Base-by-base conservation (phyloP, 2,797 vertebrate species). In the Phalloptychus januarius region DNA sequence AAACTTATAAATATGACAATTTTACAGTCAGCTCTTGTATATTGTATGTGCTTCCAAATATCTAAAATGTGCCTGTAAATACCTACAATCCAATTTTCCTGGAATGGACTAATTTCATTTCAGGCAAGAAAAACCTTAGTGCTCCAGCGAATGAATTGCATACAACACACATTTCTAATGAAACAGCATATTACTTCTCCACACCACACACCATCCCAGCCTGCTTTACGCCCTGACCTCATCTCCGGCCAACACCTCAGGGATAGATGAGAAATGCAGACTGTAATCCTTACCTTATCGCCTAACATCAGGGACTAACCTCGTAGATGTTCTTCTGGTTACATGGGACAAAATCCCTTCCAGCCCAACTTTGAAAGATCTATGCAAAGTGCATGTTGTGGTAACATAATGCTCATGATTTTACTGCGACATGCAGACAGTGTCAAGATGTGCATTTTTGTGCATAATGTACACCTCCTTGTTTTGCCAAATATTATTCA, bases 401-500 rank as follows among this genome's bases (percentile, higher is more conserved):
- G 58, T 31, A 45, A 52, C 2, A 31, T 33, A 25, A 54, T 40
- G 28, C 40, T 18, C 11, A 20, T 16, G 2, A 33, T 70, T 71
- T 42, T 16, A 38, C 31, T 50, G 36, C 70, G 42, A 31, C 4
- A 44, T 10, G 16, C 2, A 42, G 50, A 33, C 71, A 6, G 31
- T 8, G 36, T 10, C 44, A 5, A 23, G 4, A 40, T 45, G 70
- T 74, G 74, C 48, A 75, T 40, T 76, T 83, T 74, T 77, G 48
- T 42, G 65, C 70, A 23, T 45, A 20, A 72, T 10, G 16, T 42
- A 25, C 40, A 31, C 69, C 20, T 72, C 13, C 6, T 38, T 48
- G 18, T 58, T 85, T 58, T 61, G n/a, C 3, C 13, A 73, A 69
- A 80, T 58, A 84, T 77, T 36, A 7, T 42, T 56, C 46, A 44